phyloP scores from a whole-genome alignment of 2,888 invertebrate genomes.

The Cephus nigrinus region DNA sequence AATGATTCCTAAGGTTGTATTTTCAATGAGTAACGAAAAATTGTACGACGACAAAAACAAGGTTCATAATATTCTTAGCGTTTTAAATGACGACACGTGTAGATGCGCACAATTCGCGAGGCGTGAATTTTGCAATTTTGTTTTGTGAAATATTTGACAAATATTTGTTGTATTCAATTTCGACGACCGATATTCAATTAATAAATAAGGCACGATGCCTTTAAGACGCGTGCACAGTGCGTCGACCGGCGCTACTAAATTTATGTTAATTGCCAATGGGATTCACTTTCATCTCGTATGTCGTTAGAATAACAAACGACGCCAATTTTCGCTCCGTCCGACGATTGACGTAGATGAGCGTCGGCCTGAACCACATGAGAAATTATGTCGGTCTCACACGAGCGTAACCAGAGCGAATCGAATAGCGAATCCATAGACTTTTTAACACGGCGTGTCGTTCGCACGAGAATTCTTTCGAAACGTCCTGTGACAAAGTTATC shows the following conservation, averaged over 20 bases:
- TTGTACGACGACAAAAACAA: not conserved
- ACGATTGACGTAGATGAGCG: slow-evolving; percentile 7
- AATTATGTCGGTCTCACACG: slow-evolving; percentile 37
- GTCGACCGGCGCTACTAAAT: slow-evolving; percentile 17
- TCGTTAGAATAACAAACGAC: slow-evolving; percentile 40
- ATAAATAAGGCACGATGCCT: slow-evolving; percentile 24
- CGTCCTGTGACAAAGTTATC: not conserved
- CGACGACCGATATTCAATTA: slow-evolving; percentile 28
- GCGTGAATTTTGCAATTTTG: not conserved
- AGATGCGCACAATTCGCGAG: no score
- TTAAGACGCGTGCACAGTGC: slow-evolving; percentile 12
- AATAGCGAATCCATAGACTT: not conserved
- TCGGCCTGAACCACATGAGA: slow-evolving; percentile 25
- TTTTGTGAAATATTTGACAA: not conserved
- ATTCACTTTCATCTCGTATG: slow-evolving; percentile 44
- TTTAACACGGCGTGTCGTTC: not conserved
- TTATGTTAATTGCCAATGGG: slow-evolving; percentile 25
- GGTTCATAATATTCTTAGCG: no score
- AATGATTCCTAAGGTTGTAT: slow-evolving; percentile 30
- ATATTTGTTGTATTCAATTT: not conserved
- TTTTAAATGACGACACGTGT: no score
- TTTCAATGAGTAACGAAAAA: slow-evolving; percentile 22
- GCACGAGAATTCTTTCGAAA: not conserved
- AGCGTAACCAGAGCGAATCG: slow-evolving; percentile 42
- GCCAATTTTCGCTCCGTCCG: slow-evolving; percentile 34